These are phyloP conservation scores for Lepus europaeus DNA, from an alignment of 2,113 vertebrate genomes.

Conservation along the genomic window DNA sequence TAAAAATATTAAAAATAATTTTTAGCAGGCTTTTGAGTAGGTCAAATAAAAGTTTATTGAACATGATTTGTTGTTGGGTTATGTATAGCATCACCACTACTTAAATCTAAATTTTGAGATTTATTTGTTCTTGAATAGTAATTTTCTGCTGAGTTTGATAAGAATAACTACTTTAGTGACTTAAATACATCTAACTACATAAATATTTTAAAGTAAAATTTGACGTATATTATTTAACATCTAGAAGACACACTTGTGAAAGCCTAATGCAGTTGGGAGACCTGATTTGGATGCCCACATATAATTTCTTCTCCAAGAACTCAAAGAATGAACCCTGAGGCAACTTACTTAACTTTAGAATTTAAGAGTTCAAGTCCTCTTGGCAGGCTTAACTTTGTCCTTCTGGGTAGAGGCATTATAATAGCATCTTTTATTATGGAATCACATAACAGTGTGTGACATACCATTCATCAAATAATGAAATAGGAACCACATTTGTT, in stretches of 20 bases:
- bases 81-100: not conserved
- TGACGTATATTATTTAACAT: not conserved
- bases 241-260: slow-evolving; percentile 26
- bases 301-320: slow-evolving; percentile 62
- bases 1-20: no score
- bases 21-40: no score
- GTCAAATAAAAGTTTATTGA: not conserved
- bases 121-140: slow-evolving; percentile 13
- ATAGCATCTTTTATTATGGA: slow-evolving; percentile 70
- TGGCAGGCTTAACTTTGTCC: slow-evolving; percentile 67
- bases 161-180: not conserved
- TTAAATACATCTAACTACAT: not conserved
- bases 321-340: not conserved
- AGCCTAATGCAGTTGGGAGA: slow-evolving; percentile 34
- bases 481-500: slow-evolving; percentile 73
- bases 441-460: slow-evolving; percentile 74
- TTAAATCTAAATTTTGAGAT: not conserved
- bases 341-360: slow-evolving; percentile 65
- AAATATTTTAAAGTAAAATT: slow-evolving; percentile 46
- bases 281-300: slow-evolving; percentile 44
- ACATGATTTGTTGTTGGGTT: slow-evolving; percentile 10
- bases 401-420: slow-evolving; percentile 76
- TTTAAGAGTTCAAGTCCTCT: slow-evolving; percentile 74
- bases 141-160: slow-evolving; percentile 37
- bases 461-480: slow-evolving; percentile 83